Percentiles rank a stretch among this genome's conserved stretches.
phyloP scores from a whole-genome alignment of 2,113 vertebrate genomes.

The Ornithorhynchus anatinus region DNA sequence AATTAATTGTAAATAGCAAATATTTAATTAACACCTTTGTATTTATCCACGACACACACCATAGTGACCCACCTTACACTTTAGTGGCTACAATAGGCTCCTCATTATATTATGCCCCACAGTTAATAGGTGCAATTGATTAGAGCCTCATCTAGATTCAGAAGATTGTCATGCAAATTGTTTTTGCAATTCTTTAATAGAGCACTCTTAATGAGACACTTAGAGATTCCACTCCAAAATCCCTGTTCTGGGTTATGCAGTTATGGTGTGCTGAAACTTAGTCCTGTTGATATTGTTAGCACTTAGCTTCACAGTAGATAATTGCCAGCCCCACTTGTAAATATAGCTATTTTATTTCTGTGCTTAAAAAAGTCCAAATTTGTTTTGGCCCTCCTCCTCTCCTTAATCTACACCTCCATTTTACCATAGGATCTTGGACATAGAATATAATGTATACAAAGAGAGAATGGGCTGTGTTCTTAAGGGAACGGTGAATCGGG shows the following conservation, averaged over 20 bases:
- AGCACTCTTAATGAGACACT: slow-evolving; percentile 63
- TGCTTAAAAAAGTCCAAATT: not conserved
- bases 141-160: slow-evolving; percentile 65
- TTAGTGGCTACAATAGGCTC: slow-evolving; percentile 8
- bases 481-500: not conserved
- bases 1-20: not conserved
- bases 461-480: not conserved
- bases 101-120: slow-evolving; percentile 58
- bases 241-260: slow-evolving; percentile 34
- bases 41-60: not conserved
- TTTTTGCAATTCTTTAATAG: slow-evolving; percentile 67
- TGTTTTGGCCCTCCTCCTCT: not conserved
- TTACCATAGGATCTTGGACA: not conserved
- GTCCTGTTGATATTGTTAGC: not conserved
- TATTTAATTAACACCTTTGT: not conserved
- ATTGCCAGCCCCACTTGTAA: not conserved
- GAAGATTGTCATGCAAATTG: slow-evolving; percentile 70
- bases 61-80: not conserved
- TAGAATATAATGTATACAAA: not conserved
- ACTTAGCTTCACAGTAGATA: not conserved
- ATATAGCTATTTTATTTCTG: not conserved
- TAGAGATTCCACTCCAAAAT: slow-evolving; percentile 63
- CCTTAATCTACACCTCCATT: not conserved
- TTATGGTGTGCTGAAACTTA: not conserved
- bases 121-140: slow-evolving; percentile 70